Evolutionary conservation across 2,797 vertebrate genomes (phyloP).

Genomic region (Chelon labrosus): DNA sequence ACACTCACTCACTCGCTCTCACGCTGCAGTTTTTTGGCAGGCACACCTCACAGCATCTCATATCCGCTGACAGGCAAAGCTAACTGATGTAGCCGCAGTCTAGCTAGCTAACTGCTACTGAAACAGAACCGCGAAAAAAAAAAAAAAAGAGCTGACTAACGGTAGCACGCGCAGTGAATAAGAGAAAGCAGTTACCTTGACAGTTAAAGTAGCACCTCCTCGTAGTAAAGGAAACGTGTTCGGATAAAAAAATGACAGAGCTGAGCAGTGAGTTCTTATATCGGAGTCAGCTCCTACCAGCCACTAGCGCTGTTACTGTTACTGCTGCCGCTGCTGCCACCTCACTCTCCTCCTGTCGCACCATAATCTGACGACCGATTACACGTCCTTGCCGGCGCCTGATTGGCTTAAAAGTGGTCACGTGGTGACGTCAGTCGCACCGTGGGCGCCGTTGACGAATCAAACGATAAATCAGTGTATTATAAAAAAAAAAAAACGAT

Average conservation of each 20-base stretch:
- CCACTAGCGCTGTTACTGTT: too few relatives aligned
- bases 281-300: slow-evolving; percentile 1
- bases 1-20: not conserved
- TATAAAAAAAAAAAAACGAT: too few relatives aligned
- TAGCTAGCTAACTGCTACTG: slow-evolving; percentile 49
- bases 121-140: too few relatives aligned
- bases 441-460: too few relatives aligned
- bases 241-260: slow-evolving; percentile 14
- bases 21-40: slow-evolving; percentile 3
- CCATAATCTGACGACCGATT: slow-evolving; percentile 83
- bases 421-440: slow-evolving; percentile 41
- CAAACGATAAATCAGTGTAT: too few relatives aligned
- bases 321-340: slow-evolving; percentile 31
- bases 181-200: slow-evolving; percentile 53
- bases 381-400: slow-evolving; percentile 31
- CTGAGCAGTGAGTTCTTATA: slow-evolving; percentile 19
- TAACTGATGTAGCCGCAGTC: not conserved
- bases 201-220: slow-evolving; percentile 30
- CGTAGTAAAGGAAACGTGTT: slow-evolving; percentile 5
- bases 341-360: slow-evolving; percentile 70
- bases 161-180: too few relatives aligned
- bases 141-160: not conserved
- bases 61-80: slow-evolving; percentile 26
- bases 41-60: slow-evolving; percentile 37
- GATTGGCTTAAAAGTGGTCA: slow-evolving; percentile 70